Percentiles rank a stretch among this genome's conserved stretches.
phyloP scores from a whole-genome alignment of 1,140 invertebrate species.

The Colletes latitarsis region DNA sequence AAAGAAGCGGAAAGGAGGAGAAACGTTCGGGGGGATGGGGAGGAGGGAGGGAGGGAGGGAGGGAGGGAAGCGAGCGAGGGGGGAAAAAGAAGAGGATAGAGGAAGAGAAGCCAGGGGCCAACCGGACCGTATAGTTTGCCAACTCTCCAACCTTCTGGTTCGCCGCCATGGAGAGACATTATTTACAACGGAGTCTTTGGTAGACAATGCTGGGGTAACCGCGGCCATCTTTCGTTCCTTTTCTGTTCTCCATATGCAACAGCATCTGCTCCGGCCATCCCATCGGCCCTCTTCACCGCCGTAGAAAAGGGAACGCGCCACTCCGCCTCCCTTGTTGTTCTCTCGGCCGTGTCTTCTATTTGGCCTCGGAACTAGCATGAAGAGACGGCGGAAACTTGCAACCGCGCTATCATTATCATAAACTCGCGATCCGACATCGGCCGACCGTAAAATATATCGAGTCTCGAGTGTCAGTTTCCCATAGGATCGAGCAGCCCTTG shows the following conservation, averaged over 20 bases:
- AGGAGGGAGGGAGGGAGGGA: slow-evolving; percentile 17
- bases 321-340: not conserved
- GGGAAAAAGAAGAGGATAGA: slow-evolving; percentile 40
- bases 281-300: slow-evolving; percentile 50
- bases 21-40: slow-evolving; percentile 23
- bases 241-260: slow-evolving; percentile 79
- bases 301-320: slow-evolving; percentile 43
- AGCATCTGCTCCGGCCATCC: slow-evolving; percentile 71
- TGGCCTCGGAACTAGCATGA: slow-evolving; percentile 31
- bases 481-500: not conserved
- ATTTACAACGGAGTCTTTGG: slow-evolving; percentile 76
- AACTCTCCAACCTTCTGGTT: slow-evolving; percentile 71
- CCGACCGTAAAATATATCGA: slow-evolving; percentile 26
- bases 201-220: slow-evolving; percentile 76
- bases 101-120: slow-evolving; percentile 64
- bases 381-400: slow-evolving; percentile 13
- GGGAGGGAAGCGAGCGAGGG: not conserved
- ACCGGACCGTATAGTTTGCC: slow-evolving; percentile 69
- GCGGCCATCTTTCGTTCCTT: slow-evolving; percentile 78
- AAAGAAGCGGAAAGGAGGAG: slow-evolving; percentile 40
- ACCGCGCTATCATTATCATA: slow-evolving; percentile 70
- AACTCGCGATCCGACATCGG: slow-evolving; percentile 51
- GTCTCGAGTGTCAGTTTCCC: slow-evolving; percentile 19
- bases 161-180: slow-evolving; percentile 76
- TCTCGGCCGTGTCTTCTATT: slow-evolving; percentile 1